Evolutionary conservation across 2,888 invertebrate genomes (phyloP), one percentile per base, ranked within the genome.

Genomic region (Autographa pulchrina): DNA sequence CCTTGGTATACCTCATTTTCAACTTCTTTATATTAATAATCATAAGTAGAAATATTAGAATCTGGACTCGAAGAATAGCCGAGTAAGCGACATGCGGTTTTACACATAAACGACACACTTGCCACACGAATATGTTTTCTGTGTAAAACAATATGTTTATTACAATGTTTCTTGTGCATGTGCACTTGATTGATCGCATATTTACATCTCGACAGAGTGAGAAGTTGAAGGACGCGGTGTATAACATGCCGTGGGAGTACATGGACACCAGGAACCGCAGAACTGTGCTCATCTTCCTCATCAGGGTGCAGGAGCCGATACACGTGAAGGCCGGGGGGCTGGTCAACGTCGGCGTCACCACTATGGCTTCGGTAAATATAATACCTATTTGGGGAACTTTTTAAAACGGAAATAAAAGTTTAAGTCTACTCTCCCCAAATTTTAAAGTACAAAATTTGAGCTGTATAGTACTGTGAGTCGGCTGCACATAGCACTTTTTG

Each of bases 191-290:
- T 16, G 43, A 1, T 38, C 38, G 38, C 11, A 11, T 9, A 4
- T 48, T n/a, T n/a, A 1, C n/a, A 18, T 20, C 6, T 35, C 75
- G 66, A 2, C 62, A 77, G 77, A 80, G 77, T 41, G 76, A 79
- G 59, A 79, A 80, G 35, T 80, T 48, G 54, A 87, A 61, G 75
- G 82, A 80, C 8, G 74, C 81, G 5, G 79, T 77, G 0, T 80
- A 80, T 56, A 68, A 63, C 18, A 7, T 87, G 18, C 87, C 86
- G 0, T 87, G 86, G 87, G 85, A 87, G 68, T 80, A 78, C 38
- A 87, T 87, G 86, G 81, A 86, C 14, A 73, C 64, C 0, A 61
- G 73, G 14, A 78, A 85, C 48, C 77, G 83, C 16, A 77, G 71
- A 41, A 77, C 76, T 3, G 65, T 85, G 2, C 62, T 75, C 1